phyloP scores from a whole-genome alignment of 2,113 vertebrate genomes.

The Bubo scandiacus region DNA sequence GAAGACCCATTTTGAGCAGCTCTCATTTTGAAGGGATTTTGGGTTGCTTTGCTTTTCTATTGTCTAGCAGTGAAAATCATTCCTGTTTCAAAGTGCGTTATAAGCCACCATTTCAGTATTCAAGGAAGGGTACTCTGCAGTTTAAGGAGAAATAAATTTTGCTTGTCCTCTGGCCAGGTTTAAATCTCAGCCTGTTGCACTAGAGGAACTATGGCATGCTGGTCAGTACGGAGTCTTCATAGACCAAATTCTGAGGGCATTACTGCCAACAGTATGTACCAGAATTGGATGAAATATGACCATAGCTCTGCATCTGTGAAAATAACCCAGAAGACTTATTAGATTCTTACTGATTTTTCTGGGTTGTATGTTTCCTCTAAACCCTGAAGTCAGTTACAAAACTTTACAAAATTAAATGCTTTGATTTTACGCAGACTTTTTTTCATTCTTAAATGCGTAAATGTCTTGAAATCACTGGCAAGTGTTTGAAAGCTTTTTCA shows the following conservation, averaged over 20 bases:
- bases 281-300: neutral
- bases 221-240: neutral
- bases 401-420: neutral
- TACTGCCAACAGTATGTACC: neutral
- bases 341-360: neutral
- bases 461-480: neutral
- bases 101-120: neutral
- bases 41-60: neutral
- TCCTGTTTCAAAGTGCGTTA: neutral
- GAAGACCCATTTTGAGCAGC: neutral
- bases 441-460: neutral
- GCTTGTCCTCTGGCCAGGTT: neutral
- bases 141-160: neutral
- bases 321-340: accelerated
- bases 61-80: neutral
- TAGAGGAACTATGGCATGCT: neutral
- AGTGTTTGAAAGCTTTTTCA: neutral
- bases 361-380: neutral
- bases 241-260: neutral
- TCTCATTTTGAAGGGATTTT: neutral
- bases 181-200: neutral
- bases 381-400: neutral
- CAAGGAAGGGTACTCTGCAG: neutral
- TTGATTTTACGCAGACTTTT: neutral
- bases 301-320: neutral